Evolutionary conservation across 2,797 vertebrate species (phyloP).

Genomic region (Catamblyrhynchus diadema): DNA sequence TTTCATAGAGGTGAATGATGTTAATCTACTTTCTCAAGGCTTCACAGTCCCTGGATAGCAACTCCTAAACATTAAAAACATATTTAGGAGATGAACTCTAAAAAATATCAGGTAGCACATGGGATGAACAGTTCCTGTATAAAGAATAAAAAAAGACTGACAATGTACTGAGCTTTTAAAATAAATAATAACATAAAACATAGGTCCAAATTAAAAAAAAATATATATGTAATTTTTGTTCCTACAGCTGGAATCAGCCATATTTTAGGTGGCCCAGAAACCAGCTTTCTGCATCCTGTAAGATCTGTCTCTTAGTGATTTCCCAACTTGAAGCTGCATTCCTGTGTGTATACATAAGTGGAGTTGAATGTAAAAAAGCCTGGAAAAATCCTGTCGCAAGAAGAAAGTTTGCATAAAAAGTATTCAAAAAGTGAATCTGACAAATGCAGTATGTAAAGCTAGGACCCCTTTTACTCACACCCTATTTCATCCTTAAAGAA

Average conservation of each 20-base stretch:
- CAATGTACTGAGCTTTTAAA: neutral
- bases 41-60: neutral
- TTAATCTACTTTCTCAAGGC: neutral
- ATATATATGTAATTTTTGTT: neutral
- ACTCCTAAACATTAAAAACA: neutral
- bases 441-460: neutral
- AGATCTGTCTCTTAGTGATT: neutral
- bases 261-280: neutral
- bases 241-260: neutral
- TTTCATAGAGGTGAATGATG: neutral
- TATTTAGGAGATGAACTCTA: neutral
- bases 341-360: neutral
- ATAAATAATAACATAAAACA: neutral
- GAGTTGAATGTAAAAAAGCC: neutral
- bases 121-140: neutral
- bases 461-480: neutral
- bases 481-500: slow-evolving; percentile 1
- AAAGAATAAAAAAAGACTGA: neutral
- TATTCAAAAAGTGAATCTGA: neutral
- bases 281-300: neutral
- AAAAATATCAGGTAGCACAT: neutral
- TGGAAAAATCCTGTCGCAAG: neutral
- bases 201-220: neutral
- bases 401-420: neutral
- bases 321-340: neutral